phyloP scores from a whole-genome alignment of 2,113 vertebrate species.

The Pelmatolapia mariae region DNA sequence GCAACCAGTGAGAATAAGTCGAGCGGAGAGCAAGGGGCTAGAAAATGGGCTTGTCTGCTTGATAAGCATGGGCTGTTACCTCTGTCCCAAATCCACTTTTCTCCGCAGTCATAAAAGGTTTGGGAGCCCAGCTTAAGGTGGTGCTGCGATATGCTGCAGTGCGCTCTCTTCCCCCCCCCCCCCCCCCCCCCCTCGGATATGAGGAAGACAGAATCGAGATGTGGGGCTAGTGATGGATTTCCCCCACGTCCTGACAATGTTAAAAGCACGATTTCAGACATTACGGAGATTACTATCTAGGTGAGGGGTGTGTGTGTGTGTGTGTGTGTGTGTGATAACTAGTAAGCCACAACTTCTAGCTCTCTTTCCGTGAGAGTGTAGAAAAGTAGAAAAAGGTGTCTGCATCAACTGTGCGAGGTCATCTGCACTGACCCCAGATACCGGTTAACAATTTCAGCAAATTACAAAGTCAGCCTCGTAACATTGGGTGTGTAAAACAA shows the following conservation, averaged over 20 bases:
- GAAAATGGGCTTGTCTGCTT: slow-evolving; percentile 68
- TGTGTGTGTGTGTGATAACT: not conserved
- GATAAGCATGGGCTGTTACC: slow-evolving; percentile 59
- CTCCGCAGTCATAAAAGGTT: slow-evolving; percentile 53
- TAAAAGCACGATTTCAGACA: not conserved
- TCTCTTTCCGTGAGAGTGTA: not conserved
- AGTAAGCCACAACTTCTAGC: not conserved
- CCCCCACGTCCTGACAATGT: not conserved
- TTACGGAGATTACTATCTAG: not conserved
- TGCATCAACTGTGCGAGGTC: not conserved
- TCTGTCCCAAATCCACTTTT: slow-evolving; percentile 59
- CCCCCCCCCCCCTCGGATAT: not conserved
- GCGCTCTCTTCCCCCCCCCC: too few relatives aligned
- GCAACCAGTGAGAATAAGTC: not conserved
- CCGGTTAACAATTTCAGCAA: not conserved
- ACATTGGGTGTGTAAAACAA: not conserved
- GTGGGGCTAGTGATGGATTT: not conserved
- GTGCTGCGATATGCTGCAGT: not conserved
- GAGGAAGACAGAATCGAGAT: not conserved
- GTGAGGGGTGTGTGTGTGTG: not conserved
- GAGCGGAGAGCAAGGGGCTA: slow-evolving; percentile 19
- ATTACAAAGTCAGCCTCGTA: not conserved
- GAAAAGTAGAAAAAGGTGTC: not conserved
- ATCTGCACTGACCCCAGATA: not conserved
- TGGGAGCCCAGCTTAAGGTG: slow-evolving; percentile 27